Conservation (phyloP, 2,888 invertebrate genomes). For the Patella depressa region DNA sequence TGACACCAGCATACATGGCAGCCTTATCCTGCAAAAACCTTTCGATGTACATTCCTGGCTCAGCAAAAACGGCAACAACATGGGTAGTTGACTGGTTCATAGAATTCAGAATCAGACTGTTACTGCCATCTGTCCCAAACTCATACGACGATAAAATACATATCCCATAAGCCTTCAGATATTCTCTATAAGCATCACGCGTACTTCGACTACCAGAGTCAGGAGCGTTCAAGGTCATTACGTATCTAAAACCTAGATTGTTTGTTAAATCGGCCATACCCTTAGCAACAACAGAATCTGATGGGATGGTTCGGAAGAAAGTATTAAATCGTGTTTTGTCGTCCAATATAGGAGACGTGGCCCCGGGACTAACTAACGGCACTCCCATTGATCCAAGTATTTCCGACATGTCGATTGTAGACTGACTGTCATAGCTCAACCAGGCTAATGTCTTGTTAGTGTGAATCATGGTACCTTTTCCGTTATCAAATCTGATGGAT, state of each 20-base stretch:
- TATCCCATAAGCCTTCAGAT: conserved; percentile 47
- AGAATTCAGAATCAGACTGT: conserved; percentile 47
- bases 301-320: conserved; percentile 63
- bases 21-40: conserved; percentile 49
- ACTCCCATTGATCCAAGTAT: conserved; percentile 69
- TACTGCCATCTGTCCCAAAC: conserved; percentile 57
- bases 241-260: conserved; percentile 55
- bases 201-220: conserved; percentile 52
- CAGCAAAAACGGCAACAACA: conserved; percentile 61
- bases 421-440: conserved; percentile 59
- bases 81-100: conserved; percentile 52
- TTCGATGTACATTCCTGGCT: conserved; percentile 48
- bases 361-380: conserved; percentile 71
- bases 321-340: conserved; percentile 51
- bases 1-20: conserved; percentile 16
- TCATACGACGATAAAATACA: conserved; percentile 60
- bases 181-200: conserved; percentile 45
- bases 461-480: conserved; percentile 14
- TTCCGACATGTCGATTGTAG: conserved; percentile 54
- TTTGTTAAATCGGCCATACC: conserved; percentile 59
- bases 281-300: conserved; percentile 49
- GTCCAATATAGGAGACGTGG: conserved; percentile 53
- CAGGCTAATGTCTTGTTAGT: conserved; percentile 47
- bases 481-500: conserved; percentile 14
- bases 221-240: conserved; percentile 60